phyloP scores from a whole-genome alignment of 2,797 vertebrate species.

The Vireo griseus region DNA sequence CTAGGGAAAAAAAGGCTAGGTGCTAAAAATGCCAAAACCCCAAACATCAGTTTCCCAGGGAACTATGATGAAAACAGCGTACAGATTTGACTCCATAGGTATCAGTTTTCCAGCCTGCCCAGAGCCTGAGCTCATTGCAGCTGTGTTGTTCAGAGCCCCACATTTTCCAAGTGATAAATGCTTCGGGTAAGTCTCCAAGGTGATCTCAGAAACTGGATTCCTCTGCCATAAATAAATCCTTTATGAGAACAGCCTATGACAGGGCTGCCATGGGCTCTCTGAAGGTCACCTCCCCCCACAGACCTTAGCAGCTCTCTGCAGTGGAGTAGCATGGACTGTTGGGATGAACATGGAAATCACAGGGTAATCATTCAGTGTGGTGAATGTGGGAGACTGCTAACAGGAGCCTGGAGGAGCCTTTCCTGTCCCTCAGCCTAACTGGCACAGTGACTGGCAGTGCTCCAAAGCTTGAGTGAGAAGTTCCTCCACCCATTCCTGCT shows the following conservation, averaged over 20 bases:
- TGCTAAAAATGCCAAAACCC: background rate
- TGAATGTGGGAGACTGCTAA: rapidly evolving
- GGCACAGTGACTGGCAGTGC: background rate
- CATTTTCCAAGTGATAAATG: background rate
- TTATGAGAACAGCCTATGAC: background rate
- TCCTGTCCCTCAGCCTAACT: background rate
- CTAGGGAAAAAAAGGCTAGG: background rate
- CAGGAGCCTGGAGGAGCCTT: background rate
- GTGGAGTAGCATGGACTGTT: background rate
- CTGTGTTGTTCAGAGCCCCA: rapidly evolving
- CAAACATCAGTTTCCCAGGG: background rate
- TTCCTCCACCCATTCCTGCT: background rate
- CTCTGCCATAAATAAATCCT: background rate
- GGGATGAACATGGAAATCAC: background rate
- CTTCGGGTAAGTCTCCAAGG: background rate
- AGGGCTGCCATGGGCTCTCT: background rate
- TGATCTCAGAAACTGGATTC: background rate
- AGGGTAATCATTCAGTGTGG: background rate
- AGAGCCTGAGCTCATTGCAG: background rate
- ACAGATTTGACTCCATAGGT: background rate
- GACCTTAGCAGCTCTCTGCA: background rate
- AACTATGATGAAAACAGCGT: background rate
- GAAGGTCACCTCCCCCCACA: background rate
- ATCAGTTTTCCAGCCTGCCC: background rate
- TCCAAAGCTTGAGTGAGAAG: background rate